Evolutionary conservation across 2,888 invertebrate species (phyloP), one percentile per base, ranked within the genome.

Genomic region (Rhingia campestris): DNA sequence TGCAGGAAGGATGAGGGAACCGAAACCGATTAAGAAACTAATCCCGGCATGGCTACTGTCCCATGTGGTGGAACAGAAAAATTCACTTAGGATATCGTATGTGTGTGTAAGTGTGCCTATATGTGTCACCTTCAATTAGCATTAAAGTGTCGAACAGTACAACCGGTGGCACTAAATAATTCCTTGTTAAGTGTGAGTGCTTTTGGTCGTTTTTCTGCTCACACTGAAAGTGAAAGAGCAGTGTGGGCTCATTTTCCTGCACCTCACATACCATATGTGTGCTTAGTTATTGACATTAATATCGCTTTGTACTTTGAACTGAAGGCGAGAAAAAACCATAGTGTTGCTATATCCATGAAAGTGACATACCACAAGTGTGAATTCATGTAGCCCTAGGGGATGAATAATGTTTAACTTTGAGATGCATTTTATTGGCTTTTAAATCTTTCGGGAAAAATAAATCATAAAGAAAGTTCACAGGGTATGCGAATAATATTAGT

Each of bases 321-420:
- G 41, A 61, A 56, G n/a, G 49, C 7, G 49, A 47, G 61, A 14
- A 67, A 80, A 54, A 63, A 72, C 49, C 49, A 33, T 58, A 51
- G 70, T 64, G 58, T 37, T 32, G 47, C 4, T 41, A 43, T 80
- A 63, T 67, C 67, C 22, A 37, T 56, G 54, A 54, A 49, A 63
- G 61, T 33, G 22, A 56, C 51, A 49, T 56, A 49, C 35, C 14
- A 22, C 22, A 22, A 22, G 49, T 45, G 56, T 4, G 35, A 74
- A 81, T 74, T 75, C 75, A 69, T 58, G 49, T 63, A 75, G 69
- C 58, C 75, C 69, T 63, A 69, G 63, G 67, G 74, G 80, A 67
- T 80, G n/a, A 41, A 4, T 67, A 43, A 74, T 56, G 74, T 56
- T 63, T 54, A 61, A 73, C 41, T 43, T 80, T 67, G 43, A 22